These are phyloP conservation scores for Ditula angustiorana DNA, from an alignment of 2,888 invertebrate species.

Conservation along the genomic window DNA sequence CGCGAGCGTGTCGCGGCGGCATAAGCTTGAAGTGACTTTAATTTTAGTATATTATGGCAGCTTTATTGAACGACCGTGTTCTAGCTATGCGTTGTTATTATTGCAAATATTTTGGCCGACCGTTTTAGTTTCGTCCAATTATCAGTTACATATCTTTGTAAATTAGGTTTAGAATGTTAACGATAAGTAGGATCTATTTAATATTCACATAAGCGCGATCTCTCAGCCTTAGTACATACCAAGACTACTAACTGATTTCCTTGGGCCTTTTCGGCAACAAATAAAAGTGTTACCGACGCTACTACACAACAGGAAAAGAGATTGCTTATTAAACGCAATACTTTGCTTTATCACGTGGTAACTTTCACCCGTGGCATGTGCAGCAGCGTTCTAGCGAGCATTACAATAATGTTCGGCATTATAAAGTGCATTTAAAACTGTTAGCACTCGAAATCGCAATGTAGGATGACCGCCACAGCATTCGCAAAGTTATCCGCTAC, in stretches of 20 bases:
- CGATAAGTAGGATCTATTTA: constrained; percentile 26
- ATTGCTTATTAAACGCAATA: not conserved
- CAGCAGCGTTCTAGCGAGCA: constrained; percentile 7
- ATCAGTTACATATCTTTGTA: constrained; percentile 33
- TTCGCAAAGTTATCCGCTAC: too few relatives aligned
- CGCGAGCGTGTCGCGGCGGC: not conserved
- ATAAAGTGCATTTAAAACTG: not conserved
- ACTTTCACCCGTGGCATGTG: constrained; percentile 25
- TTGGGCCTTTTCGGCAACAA: not conserved
- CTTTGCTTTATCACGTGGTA: not conserved
- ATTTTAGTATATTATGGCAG: not conserved
- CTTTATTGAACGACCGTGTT: constrained; percentile 16
- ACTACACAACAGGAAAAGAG: not conserved
- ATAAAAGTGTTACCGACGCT: not conserved
- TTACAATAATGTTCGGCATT: constrained; percentile 1
- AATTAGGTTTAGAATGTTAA: constrained; percentile 21
- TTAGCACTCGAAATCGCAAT: not conserved
- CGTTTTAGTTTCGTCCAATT: constrained; percentile 38
- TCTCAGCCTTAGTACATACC: constrained; percentile 7
- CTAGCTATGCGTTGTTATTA: constrained; percentile 23
- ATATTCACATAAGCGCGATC: constrained; percentile 30
- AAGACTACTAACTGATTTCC: constrained; percentile 8
- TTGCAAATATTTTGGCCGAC: constrained; percentile 28
- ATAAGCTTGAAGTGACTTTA: not conserved
- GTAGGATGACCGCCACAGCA: not conserved